Conservation (phyloP, 2,797 vertebrate species). For the Pterois miles region DNA sequence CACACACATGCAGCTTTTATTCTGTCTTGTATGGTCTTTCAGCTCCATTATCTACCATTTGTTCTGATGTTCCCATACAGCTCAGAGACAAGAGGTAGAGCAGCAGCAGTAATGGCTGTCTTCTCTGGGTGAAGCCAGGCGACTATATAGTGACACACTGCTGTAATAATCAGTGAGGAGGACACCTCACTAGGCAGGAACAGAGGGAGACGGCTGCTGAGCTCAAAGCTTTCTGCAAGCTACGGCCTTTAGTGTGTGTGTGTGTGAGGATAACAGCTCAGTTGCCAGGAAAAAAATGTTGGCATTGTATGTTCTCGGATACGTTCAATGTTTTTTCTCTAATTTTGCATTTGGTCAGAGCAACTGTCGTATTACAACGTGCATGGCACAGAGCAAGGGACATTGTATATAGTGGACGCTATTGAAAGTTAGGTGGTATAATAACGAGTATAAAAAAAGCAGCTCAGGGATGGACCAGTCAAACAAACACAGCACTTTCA, state of each 20-base stretch:
- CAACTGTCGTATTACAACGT: neutral
- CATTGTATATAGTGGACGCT: no score
- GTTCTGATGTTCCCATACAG: neutral
- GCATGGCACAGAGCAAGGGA: no score
- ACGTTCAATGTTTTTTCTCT: neutral
- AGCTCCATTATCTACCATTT: conserved; percentile 37
- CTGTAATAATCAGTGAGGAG: conserved; percentile 29
- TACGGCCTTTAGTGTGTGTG: neutral
- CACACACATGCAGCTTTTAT: neutral
- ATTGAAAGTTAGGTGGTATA: no score
- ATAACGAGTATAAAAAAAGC: no score
- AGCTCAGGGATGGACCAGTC: no score
- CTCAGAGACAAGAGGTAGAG: conserved; percentile 3
- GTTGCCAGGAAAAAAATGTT: no score
- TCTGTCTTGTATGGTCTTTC: conserved; percentile 18
- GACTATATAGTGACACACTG: conserved; percentile 9
- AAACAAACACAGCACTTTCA: no score
- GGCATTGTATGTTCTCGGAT: neutral
- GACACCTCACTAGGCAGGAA: conserved; percentile 15
- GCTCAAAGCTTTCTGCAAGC: conserved; percentile 8
- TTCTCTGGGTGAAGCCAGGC: neutral
- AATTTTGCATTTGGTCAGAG: neutral
- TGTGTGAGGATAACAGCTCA: no score
- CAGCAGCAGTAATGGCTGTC: conserved; percentile 33
- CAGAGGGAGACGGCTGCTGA: conserved; percentile 26